Base-by-base conservation (phyloP, 2,797 vertebrate genomes). In the Diglossa cyanea region DNA sequence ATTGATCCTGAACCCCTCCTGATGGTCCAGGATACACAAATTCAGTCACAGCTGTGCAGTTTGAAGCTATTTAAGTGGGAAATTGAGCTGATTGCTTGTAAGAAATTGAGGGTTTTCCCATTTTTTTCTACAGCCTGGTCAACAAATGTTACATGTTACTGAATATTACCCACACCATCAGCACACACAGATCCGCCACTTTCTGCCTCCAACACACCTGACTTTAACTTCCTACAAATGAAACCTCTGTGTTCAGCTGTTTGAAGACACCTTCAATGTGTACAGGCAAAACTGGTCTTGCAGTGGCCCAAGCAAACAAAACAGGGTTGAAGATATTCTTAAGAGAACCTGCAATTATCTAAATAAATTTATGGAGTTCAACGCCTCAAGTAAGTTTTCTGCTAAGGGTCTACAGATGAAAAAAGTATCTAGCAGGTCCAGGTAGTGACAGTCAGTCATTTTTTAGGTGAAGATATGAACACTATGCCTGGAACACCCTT, bases 101-200 rank as follows among this genome's bases (percentile, higher is more conserved):
- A 86, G 61, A 74, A 78, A 82, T 21, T 17, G 55, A 82, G 45
- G 48, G 23, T 2, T 91, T 86, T 60, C 55, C 15, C 60, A 44
- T 54, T 71, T 62, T 70, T 88, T 58, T 11, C 26, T 71, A 19
- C 21, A 85, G 37, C 25, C 35, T 54, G 51, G 25, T 54, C 74
- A 91, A 35, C 20, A 62, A 61, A 25, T 14, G 30, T 58, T 28
- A 65, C 15, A 28, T 40, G n/a, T 76, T 65, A 47, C 0, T 55
- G 70, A 84, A 0, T 33, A 13, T 50, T 54, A 54, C 19, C 24
- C 55, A 30, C 6, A 13, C 0, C 68, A 60, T 19, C 75, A 65
- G 24, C 54, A 35, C n/a, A 3, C 33, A 16, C 0, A 0, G 21
- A 55, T 26, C 70, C 67, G n/a, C 20, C 53, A 47, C 3, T 8